Evolutionary conservation across 2,888 invertebrate species (phyloP), one percentile per base, ranked within the genome.

Genomic region (Pachycephus smyrnensis): DNA sequence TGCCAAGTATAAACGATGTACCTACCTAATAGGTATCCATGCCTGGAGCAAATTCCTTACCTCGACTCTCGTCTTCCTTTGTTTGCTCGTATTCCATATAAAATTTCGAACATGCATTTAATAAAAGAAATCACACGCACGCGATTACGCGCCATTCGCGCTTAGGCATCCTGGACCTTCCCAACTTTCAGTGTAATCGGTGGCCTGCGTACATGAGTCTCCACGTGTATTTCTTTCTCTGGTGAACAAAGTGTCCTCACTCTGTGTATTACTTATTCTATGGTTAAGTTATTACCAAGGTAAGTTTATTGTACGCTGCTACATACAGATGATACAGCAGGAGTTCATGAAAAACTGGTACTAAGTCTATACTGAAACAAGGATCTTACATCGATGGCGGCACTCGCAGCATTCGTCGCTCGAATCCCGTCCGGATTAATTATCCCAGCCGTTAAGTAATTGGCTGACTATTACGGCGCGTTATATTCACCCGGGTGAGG

Each of bases 381-480:
- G 2, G 55, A 2, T 6, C 55, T 23, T 55, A 23, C 55, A 2
- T 55, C 15, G 23, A 23, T 55, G 71, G 15, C 32, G 23, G 71
- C 71, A 32, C 71, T 30, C 36, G 73, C n/a, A 73, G 74, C 32
- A 40, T 73, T 15, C 36, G 40, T 75, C 40, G 3, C 55, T 76
- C 71, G 30, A 15, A 40, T 76, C 76, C 3, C 35, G 30, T 55
- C 15, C 73, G 76, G 85, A 89, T 89, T 89, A 89, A 90, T 90
- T 90, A 86, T 89, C 87, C 81, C 79, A 81, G 85, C 83, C 83
- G 90, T 90, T 90, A 90, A 91, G 90, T 90, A 91, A 91, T 91
- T 90, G 90, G 88, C 86, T 83, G 86, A 80, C 88, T 90, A 91
- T 91, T 90, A 90, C 87, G 87, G 90, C 88, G 88, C 89, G 89